A percentile compares a stretch with the other conserved stretches of the same genome.
These are phyloP conservation scores for Mechanitis mazaeus DNA, from an alignment of 2,888 invertebrate genomes.

Conservation along the genomic window DNA sequence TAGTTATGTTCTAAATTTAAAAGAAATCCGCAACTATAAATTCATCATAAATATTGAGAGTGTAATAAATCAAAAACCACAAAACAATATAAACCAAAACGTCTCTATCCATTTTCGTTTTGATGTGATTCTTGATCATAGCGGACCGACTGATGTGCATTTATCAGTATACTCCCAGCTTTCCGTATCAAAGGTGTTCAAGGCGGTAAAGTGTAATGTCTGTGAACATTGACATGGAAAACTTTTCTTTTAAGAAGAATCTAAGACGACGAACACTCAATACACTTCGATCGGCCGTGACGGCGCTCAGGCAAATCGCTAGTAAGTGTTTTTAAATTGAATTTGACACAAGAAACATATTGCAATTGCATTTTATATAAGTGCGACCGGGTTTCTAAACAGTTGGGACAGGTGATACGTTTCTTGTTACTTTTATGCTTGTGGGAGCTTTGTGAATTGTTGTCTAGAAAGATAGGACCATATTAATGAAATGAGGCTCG, in stretches of 20 bases:
- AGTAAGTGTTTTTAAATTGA: slow-evolving; percentile 56
- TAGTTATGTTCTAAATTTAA: too few relatives aligned
- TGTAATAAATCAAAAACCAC: not conserved
- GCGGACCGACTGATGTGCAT: slow-evolving; percentile 60
- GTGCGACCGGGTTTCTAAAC: not conserved
- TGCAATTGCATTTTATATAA: slow-evolving; percentile 15
- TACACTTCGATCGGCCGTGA: slow-evolving; percentile 67
- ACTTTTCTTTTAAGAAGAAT: slow-evolving; percentile 66
- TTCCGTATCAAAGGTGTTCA: slow-evolving; percentile 58
- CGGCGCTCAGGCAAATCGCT: slow-evolving; percentile 67
- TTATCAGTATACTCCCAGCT: slow-evolving; percentile 65
- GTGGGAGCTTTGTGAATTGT: too few relatives aligned
- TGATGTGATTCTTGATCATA: slow-evolving; percentile 51
- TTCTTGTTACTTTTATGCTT: not conserved
- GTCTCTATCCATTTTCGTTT: slow-evolving; percentile 49
- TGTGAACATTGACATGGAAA: slow-evolving; percentile 66
- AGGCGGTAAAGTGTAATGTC: slow-evolving; percentile 45
- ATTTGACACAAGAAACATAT: slow-evolving; percentile 19
- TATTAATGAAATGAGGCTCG: too few relatives aligned
- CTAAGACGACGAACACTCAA: slow-evolving; percentile 64
- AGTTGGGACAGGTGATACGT: slow-evolving; percentile 1
- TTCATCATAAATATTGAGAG: slow-evolving; percentile 21
- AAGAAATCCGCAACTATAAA: too few relatives aligned
- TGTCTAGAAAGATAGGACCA: too few relatives aligned
- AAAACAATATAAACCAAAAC: slow-evolving; percentile 23